phyloP scores from a whole-genome alignment of 2,113 vertebrate species.

The Pionites leucogaster region DNA sequence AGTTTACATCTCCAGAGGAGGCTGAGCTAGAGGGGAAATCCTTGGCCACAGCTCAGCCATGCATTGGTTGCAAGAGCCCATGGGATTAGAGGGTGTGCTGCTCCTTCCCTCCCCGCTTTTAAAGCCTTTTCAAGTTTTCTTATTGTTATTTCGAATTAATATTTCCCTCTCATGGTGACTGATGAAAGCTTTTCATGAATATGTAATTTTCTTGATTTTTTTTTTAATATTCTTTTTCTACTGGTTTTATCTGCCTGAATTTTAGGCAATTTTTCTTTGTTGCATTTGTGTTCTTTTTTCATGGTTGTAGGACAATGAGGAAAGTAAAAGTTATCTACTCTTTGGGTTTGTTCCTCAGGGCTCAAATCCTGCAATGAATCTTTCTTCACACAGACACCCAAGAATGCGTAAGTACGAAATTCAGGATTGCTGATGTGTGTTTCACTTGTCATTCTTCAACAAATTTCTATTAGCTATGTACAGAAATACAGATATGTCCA shows the following conservation, averaged over 20 bases:
- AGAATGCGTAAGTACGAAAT: neutral
- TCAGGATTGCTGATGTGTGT: neutral
- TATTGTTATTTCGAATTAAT: slow-evolving; percentile 3
- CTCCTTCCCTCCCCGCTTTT: neutral
- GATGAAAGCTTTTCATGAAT: slow-evolving; percentile 3
- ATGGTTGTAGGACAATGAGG: neutral
- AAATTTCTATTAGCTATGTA: neutral
- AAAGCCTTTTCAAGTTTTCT: neutral
- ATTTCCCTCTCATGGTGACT: slow-evolving; percentile 18
- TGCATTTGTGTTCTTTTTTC: neutral
- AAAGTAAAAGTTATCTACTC: neutral
- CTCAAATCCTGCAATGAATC: neutral
- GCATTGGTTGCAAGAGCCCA: neutral
- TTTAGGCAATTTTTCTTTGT: neutral
- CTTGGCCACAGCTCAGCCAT: neutral
- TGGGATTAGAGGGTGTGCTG: neutral
- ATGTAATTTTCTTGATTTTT: neutral
- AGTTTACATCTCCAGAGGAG: neutral
- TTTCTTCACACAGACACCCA: neutral
- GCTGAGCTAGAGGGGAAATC: slow-evolving; percentile 9
- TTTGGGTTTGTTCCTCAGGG: neutral
- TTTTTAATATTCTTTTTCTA: neutral
- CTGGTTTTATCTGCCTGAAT: neutral
- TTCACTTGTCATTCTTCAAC: neutral
- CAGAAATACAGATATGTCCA: neutral